phyloP scores from a whole-genome alignment of 1,140 invertebrate genomes.

The Thalassaphorura encarpata region DNA sequence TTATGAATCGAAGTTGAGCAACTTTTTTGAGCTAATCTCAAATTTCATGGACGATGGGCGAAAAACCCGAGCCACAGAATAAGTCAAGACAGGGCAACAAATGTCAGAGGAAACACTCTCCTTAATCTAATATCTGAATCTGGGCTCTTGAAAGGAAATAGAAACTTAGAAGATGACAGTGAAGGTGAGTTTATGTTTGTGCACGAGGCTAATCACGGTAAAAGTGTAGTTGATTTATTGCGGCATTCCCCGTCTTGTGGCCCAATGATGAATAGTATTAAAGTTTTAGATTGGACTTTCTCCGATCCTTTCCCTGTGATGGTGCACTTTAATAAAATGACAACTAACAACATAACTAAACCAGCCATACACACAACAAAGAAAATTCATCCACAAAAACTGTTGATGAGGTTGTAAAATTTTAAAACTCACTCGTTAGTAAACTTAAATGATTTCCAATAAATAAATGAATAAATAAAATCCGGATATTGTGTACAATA shows the following conservation, averaged over 20 bases:
- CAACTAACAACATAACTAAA: background rate
- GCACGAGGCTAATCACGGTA: background rate
- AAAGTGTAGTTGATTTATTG: background rate
- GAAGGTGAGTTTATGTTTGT: constrained; percentile 2
- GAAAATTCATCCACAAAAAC: background rate
- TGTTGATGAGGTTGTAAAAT: too few species aligned
- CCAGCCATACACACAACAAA: background rate
- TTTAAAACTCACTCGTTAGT: background rate
- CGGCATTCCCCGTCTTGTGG: background rate
- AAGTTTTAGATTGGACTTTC: background rate
- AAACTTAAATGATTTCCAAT: background rate
- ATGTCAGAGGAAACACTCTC: background rate
- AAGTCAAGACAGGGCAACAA: background rate
- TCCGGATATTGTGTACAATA: background rate
- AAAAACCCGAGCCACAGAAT: background rate
- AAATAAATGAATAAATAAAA: background rate
- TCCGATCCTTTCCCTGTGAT: background rate
- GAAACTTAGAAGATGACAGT: background rate
- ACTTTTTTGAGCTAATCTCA: too few species aligned
- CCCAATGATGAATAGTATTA: background rate
- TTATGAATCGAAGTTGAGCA: too few species aligned
- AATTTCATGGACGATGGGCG: too few species aligned
- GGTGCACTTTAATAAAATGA: background rate
- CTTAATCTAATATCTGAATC: background rate
- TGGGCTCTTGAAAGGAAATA: background rate